These are phyloP conservation scores for Eledone cirrhosa DNA, from an alignment of 2,888 invertebrate species.

Conservation along the genomic window DNA sequence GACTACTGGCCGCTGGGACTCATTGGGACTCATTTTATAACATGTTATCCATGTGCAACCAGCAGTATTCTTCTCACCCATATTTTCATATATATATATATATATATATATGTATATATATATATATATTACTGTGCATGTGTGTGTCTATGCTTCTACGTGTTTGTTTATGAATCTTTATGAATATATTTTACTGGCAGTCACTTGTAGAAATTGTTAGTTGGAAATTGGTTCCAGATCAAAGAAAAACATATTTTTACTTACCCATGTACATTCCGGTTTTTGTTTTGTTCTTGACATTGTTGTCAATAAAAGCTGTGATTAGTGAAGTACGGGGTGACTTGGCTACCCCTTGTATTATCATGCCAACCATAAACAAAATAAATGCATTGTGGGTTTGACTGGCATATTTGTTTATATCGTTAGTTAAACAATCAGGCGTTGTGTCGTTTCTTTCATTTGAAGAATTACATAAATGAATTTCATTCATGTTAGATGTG, in stretches of 20 bases:
- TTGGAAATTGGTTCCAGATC: no score
- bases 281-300: conserved; percentile 37
- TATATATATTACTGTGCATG: no score
- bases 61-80: no score
- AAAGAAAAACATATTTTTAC: background rate
- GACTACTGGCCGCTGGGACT: no score
- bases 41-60: no score
- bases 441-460: background rate
- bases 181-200: no score
- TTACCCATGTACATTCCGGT: conserved; percentile 48
- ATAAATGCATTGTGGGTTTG: background rate
- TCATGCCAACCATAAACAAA: conserved; percentile 37
- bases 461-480: background rate
- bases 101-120: no score
- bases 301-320: conserved; percentile 45
- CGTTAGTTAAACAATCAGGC: background rate
- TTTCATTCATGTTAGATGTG: background rate
- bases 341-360: conserved; percentile 49
- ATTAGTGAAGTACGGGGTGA: conserved; percentile 44
- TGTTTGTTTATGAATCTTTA: no score
- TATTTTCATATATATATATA: no score
- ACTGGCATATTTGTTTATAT: background rate
- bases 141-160: no score
- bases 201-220: no score
- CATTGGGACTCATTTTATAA: no score